These are phyloP conservation scores for Heliconius hewitsoni DNA, from an alignment of 1,140 invertebrate species.

Conservation along the genomic window DNA sequence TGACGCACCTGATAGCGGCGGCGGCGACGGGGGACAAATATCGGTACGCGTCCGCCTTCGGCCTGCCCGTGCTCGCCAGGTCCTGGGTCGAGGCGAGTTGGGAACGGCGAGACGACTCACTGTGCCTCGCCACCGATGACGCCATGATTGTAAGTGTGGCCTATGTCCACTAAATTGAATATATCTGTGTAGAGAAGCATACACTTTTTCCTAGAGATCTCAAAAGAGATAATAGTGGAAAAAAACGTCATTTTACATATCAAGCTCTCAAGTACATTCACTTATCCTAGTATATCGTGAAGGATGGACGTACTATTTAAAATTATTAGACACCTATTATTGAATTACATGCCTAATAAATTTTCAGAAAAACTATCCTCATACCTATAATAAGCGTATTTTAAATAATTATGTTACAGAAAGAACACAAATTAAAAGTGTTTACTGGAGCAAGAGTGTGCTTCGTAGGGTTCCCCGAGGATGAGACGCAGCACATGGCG, in stretches of 20 bases:
- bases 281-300: too few species aligned
- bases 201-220: too few species aligned
- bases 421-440: slow-evolving; percentile 89
- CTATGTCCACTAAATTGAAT: too few species aligned
- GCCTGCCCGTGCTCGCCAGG: slow-evolving; percentile 92
- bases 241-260: too few species aligned
- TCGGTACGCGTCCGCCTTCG: slow-evolving; percentile 92
- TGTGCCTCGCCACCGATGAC: slow-evolving; percentile 85
- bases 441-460: slow-evolving; percentile 93
- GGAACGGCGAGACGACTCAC: slow-evolving; percentile 87
- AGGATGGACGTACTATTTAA: too few species aligned
- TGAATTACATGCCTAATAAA: too few species aligned
- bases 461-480: slow-evolving; percentile 93
- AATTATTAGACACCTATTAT: too few species aligned
- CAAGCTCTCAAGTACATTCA: too few species aligned
- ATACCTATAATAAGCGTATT: neutral
- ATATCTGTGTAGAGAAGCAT: too few species aligned
- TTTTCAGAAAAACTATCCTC: too few species aligned
- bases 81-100: slow-evolving; percentile 94
- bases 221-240: too few species aligned
- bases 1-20: slow-evolving; percentile 96
- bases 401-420: slow-evolving; percentile 60
- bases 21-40: slow-evolving; percentile 93
- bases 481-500: slow-evolving; percentile 94
- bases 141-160: slow-evolving; percentile 85